Conservation (phyloP, 2,797 vertebrate species). For the Triplophysa yarkandensis region DNA sequence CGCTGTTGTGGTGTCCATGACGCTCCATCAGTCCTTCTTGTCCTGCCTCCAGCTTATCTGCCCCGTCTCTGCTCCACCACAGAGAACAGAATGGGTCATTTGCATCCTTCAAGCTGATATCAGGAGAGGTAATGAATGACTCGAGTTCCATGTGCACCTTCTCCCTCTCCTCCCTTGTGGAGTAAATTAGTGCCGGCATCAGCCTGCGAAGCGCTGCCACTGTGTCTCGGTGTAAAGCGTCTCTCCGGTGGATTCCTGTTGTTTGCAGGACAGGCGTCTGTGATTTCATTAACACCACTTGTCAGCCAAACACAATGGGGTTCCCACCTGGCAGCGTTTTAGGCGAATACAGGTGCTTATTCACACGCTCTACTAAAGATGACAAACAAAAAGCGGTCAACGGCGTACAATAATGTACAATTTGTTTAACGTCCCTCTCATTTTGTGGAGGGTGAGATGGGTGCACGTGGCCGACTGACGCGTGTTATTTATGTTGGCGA, state of each 20-base stretch:
- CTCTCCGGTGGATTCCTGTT: slow-evolving; percentile 63
- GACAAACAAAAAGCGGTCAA: slow-evolving; percentile 64
- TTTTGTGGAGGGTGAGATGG: slow-evolving; percentile 60
- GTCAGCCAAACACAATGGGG: slow-evolving; percentile 71
- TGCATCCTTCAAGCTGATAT: slow-evolving; percentile 75
- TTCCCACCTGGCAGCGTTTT: slow-evolving; percentile 69
- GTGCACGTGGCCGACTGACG: slow-evolving; percentile 71
- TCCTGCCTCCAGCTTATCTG: slow-evolving; percentile 81
- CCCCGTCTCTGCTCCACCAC: slow-evolving; percentile 72
- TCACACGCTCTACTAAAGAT: slow-evolving; percentile 60
- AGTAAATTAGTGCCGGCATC: slow-evolving; percentile 71
- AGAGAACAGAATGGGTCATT: slow-evolving; percentile 71
- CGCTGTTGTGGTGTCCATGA: slow-evolving; percentile 85
- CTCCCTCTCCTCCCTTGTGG: slow-evolving; percentile 63
- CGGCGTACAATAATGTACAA: slow-evolving; percentile 69
- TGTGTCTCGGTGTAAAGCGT: slow-evolving; percentile 38
- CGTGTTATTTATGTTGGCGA: slow-evolving; percentile 69
- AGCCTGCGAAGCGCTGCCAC: slow-evolving; percentile 45
- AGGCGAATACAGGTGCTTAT: slow-evolving; percentile 49
- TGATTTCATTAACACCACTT: slow-evolving; percentile 75
- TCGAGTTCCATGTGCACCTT: slow-evolving; percentile 49
- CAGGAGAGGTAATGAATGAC: slow-evolving; percentile 69
- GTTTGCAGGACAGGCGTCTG: slow-evolving; percentile 64
- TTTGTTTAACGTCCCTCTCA: slow-evolving; percentile 71
- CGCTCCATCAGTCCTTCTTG: slow-evolving; percentile 89